A percentile compares a stretch with the other conserved stretches of the same genome.
These are phyloP conservation scores for Orestias chungarensis DNA, from an alignment of 2,797 vertebrate species.

Conservation along the genomic window DNA sequence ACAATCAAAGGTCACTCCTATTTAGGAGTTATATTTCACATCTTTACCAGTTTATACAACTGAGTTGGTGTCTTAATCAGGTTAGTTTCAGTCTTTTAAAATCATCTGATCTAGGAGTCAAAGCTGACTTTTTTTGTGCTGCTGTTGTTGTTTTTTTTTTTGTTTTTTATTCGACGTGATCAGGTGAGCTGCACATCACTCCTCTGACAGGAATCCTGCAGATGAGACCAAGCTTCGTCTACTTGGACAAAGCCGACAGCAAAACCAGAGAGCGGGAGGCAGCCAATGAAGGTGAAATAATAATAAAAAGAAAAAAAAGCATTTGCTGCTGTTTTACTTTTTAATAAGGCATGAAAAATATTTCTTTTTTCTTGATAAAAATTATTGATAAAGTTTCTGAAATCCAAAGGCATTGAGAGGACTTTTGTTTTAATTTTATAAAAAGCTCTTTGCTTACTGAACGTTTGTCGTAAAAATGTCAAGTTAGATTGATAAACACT, in stretches of 20 bases:
- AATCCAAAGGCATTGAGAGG: too few species aligned
- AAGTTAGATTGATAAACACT: not conserved
- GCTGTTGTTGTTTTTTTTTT: too few species aligned
- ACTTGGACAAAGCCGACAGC: constrained; percentile 94
- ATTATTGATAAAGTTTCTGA: not conserved
- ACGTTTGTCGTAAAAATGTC: not conserved
- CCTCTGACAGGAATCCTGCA: constrained; percentile 96
- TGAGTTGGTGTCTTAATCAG: not conserved
- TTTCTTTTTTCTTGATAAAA: not conserved
- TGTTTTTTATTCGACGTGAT: constrained; percentile 23
- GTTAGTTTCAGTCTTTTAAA: not conserved
- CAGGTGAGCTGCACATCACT: constrained; percentile 96
- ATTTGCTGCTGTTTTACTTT: not conserved
- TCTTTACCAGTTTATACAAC: not conserved
- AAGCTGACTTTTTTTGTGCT: not conserved
- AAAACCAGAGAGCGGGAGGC: constrained; percentile 95
- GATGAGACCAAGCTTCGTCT: constrained; percentile 95
- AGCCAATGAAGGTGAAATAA: constrained; percentile 87
- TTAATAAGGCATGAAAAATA: not conserved
- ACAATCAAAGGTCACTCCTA: constrained; percentile 8
- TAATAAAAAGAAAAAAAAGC: not conserved
- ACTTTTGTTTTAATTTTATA: too few species aligned
- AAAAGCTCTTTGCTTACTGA: too few species aligned
- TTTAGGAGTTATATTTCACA: constrained; percentile 6
- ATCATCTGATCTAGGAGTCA: not conserved